phyloP scores from a whole-genome alignment of 2,888 invertebrate species.

The Mystacides longicornis region DNA sequence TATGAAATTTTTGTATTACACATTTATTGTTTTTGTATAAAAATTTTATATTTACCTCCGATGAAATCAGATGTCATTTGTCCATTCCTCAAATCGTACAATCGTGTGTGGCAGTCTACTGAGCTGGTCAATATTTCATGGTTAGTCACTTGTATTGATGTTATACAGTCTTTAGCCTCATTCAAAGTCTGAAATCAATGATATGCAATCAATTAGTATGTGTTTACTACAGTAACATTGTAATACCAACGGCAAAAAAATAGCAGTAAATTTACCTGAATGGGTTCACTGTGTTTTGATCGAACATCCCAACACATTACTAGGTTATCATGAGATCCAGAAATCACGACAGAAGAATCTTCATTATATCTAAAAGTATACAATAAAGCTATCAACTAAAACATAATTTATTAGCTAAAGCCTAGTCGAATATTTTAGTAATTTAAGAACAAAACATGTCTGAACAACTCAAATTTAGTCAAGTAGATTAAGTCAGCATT shows the following conservation, averaged over 20 bases:
- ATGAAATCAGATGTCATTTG: constrained; percentile 76
- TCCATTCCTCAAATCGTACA: constrained; percentile 88
- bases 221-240: not conserved
- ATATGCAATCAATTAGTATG: not conserved
- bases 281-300: constrained; percentile 59
- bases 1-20: too few species aligned
- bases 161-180: constrained; percentile 91
- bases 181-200: constrained; percentile 53
- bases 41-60: constrained; percentile 49
- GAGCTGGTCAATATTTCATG: constrained; percentile 87
- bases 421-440: too few species aligned
- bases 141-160: constrained; percentile 71
- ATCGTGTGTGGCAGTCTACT: constrained; percentile 77
- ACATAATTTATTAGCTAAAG: too few species aligned
- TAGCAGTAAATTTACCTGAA: constrained; percentile 49
- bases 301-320: constrained; percentile 88
- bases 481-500: too few species aligned
- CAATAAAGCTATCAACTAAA: not conserved
- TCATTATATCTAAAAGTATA: constrained; percentile 68
- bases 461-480: too few species aligned
- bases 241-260: not conserved
- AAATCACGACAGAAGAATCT: constrained; percentile 85
- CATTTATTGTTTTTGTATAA: too few species aligned
- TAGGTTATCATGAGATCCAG: constrained; percentile 90
- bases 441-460: too few species aligned